Base-by-base conservation (phyloP, 35 echinoderm and acorn worm genomes). In the Chiridota heheva region DNA sequence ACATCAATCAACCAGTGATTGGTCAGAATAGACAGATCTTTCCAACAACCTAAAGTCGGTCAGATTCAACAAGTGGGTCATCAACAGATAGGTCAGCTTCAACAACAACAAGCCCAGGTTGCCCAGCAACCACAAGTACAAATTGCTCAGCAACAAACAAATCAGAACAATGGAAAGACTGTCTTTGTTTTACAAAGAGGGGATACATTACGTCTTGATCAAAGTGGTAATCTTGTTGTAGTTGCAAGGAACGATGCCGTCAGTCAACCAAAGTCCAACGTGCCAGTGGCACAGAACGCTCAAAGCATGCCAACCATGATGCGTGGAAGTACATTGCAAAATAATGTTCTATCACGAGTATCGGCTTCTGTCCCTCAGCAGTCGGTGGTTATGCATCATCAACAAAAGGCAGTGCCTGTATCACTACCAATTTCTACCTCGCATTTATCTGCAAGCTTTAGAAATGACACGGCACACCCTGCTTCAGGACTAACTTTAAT, bases 131-230 rank as follows among this genome's bases (percentile, higher is more conserved):
- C 51, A 33, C 69, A 73, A 27, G 22, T 53, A 22, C 10, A 13
- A 10, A 53, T 53, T 10, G 22, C 48, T 53, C 75, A 78, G 31
- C 70, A 73, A 38, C 70, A 73, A 33, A 1, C 70, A 55, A 32
- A 44, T 34, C 49, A 78, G 35, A 26, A 37, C 49, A 58, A 78
- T 34, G 47, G 43, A 51, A 42, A 74, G 44, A 42, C 81, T 30
- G 55, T 84, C 8, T 72, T 84, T 56, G 81, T 84, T 3, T 39
- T 84, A 2, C 81, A 84, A 59, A 56, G 81, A 41, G 81, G 81
- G 36, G 81, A 84, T 44, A 84, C 68, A 22, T 61, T 84, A 37
- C 70, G 73, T 42, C 36, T 84, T 36, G 81, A 84, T 73, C 24
- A 45, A 35, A 41, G 33, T 72, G 81, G 81, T 37, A 84, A 84